phyloP scores from a whole-genome alignment of 2,113 vertebrate species.

The Perca flavescens region DNA sequence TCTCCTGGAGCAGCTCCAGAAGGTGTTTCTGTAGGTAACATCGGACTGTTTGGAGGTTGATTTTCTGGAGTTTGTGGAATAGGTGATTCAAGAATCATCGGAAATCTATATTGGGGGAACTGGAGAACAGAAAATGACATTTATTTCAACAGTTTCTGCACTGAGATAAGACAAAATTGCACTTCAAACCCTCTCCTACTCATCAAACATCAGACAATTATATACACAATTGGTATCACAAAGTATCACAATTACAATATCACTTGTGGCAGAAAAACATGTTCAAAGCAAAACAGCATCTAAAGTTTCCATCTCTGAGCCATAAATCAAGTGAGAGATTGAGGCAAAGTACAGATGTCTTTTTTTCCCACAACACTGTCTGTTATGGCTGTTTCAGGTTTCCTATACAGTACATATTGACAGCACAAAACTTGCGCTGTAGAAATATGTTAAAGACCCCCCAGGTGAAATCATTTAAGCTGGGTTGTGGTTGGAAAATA shows the following conservation, averaged over 20 bases:
- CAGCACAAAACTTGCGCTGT: constrained; percentile 3
- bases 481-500: constrained; percentile 22
- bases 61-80: constrained; percentile 43
- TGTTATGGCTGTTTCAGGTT: constrained; percentile 10
- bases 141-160: background rate
- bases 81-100: constrained; percentile 32
- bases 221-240: no score
- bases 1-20: constrained; percentile 13
- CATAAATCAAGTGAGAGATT: constrained; percentile 50
- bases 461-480: constrained; percentile 34
- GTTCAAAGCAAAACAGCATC: constrained; percentile 7
- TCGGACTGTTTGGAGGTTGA: constrained; percentile 35
- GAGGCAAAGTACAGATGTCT: constrained; percentile 18
- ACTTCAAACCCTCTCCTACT: background rate
- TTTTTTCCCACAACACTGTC: constrained; percentile 34
- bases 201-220: background rate
- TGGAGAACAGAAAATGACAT: constrained; percentile 1
- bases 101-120: constrained; percentile 58
- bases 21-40: constrained; percentile 41
- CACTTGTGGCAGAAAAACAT: background rate
- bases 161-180: background rate
- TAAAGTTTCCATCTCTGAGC: background rate
- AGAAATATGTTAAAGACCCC: constrained; percentile 28
- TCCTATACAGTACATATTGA: constrained; percentile 32
- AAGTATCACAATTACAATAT: background rate